Evolutionary conservation across 1,140 invertebrate species (phyloP).

Genomic region (Dreissena rostriformis): DNA sequence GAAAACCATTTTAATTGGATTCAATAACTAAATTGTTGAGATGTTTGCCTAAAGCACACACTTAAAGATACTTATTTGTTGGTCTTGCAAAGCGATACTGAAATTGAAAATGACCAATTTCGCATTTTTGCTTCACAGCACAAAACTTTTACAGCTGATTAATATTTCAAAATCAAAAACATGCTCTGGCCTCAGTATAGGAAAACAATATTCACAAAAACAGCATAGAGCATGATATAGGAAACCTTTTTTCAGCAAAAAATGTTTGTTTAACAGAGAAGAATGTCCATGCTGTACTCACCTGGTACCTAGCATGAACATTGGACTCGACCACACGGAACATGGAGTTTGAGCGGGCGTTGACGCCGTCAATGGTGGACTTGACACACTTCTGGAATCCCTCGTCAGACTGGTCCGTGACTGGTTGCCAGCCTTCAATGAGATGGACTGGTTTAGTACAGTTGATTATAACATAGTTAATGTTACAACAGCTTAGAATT

Average conservation of each 20-base stretch:
- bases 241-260: not conserved
- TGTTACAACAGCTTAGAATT: not conserved
- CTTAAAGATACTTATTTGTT: too few species aligned
- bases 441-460: not conserved
- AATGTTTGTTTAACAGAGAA: not conserved
- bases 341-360: constrained; percentile 80
- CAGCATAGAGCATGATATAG: not conserved
- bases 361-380: constrained; percentile 79
- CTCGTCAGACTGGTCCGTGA: constrained; percentile 58
- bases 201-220: not conserved
- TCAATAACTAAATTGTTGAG: not conserved
- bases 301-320: constrained; percentile 76
- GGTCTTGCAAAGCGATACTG: too few species aligned
- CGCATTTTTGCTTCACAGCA: not conserved
- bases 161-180: not conserved
- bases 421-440: constrained; percentile 40
- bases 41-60: not conserved
- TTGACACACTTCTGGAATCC: constrained; percentile 78
- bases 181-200: not conserved
- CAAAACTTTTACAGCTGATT: not conserved
- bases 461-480: not conserved
- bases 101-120: not conserved
- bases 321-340: constrained; percentile 79
- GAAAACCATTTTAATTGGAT: not conserved
- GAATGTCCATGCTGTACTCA: constrained; percentile 17